A percentile compares a stretch with the other conserved stretches of the same genome.
phyloP scores from a whole-genome alignment of 2,888 invertebrate species.

The Zygaena filipendulae region DNA sequence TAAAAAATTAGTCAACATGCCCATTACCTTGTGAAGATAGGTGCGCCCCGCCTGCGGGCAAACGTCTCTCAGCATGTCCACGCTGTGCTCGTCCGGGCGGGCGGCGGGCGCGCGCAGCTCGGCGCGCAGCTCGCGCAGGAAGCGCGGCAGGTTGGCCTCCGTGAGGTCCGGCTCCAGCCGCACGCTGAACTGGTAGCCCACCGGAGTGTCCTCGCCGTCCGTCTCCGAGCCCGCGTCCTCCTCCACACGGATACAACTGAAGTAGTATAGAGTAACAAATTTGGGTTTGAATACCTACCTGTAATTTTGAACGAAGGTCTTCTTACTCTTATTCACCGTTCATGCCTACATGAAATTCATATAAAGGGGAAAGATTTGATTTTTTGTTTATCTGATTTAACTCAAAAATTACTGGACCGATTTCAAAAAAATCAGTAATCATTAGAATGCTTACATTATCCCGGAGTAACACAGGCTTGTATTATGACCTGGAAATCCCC shows the following conservation, averaged over 20 bases:
- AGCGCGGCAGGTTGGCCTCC: conserved; percentile 27
- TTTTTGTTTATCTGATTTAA: too few relatives aligned
- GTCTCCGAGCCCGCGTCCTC: conserved; percentile 20
- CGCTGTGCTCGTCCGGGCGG: conserved; percentile 28
- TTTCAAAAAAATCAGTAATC: too few relatives aligned
- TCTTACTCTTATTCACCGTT: too few relatives aligned
- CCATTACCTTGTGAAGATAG: conserved; percentile 66
- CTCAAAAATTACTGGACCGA: too few relatives aligned
- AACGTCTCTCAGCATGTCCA: conserved; percentile 46
- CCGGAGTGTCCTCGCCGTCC: conserved; percentile 29
- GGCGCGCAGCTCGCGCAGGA: conserved; percentile 39
- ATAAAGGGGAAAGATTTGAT: too few relatives aligned
- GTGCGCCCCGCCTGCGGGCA: conserved; percentile 61
- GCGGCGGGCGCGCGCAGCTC: conserved; percentile 23
- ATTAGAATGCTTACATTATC: too few relatives aligned
- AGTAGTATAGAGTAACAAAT: conserved; percentile 3
- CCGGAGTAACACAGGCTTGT: too few relatives aligned
- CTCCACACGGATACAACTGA: conserved; percentile 67
- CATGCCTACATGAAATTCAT: too few relatives aligned
- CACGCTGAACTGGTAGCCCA: conserved; percentile 63
- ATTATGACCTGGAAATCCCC: too few relatives aligned
- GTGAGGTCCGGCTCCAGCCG: conserved; percentile 48
- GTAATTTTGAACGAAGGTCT: too few relatives aligned
- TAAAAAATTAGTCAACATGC: too few relatives aligned
- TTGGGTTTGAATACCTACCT: too few relatives aligned